phyloP scores from a whole-genome alignment of 2,113 vertebrate genomes.

The Andinoacara biseriatus region DNA sequence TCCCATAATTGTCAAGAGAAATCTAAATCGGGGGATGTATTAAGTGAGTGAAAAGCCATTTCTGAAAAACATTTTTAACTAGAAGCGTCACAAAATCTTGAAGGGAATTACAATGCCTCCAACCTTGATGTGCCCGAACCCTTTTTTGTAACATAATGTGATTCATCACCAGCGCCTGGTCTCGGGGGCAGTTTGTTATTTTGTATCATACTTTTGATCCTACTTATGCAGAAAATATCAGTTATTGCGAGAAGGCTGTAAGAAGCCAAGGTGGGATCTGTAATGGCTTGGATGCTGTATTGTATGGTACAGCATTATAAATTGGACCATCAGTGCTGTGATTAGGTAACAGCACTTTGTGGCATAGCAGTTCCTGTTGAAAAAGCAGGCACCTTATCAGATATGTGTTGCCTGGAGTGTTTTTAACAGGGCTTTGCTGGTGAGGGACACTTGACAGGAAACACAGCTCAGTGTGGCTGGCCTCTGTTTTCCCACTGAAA shows the following conservation, averaged over 20 bases:
- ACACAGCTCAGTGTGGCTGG: conserved; percentile 13
- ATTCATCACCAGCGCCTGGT: background rate
- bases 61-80: background rate
- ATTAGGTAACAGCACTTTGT: conserved; percentile 29
- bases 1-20: conserved; percentile 42
- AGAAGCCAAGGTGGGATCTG: background rate
- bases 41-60: conserved; percentile 9
- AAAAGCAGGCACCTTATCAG: conserved; percentile 36
- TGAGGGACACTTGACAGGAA: conserved; percentile 42
- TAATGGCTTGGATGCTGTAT: conserved; percentile 8
- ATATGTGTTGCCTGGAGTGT: conserved; percentile 40
- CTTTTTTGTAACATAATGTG: background rate
- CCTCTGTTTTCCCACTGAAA: conserved; percentile 50
- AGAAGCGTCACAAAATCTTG: background rate
- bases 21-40: conserved; percentile 26
- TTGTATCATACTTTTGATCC: background rate
- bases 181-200: background rate
- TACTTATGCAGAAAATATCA: background rate
- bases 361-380: conserved; percentile 1
- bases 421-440: conserved; percentile 27
- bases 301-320: background rate
- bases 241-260: background rate
- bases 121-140: background rate
- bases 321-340: conserved; percentile 31
- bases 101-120: background rate